Percentiles rank a stretch among this genome's conserved stretches.
These are phyloP conservation scores for Rattus rattus DNA, from an alignment of 2,113 vertebrate genomes.

Conservation along the genomic window DNA sequence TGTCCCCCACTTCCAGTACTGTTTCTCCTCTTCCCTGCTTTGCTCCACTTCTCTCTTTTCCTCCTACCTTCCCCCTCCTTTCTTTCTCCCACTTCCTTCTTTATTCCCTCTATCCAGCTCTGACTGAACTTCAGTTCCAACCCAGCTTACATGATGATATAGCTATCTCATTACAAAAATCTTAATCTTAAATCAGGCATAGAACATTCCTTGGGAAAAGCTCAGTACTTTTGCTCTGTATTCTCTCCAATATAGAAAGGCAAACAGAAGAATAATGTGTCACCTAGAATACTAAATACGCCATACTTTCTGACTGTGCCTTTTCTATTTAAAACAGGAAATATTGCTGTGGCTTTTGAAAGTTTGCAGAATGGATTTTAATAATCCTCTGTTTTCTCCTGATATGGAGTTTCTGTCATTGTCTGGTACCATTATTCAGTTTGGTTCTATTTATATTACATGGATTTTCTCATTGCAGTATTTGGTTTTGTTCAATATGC, in stretches of 20 bases:
- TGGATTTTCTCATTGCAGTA: not conserved
- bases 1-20: not conserved
- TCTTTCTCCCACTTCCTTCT: too few species aligned
- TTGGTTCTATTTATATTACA: not conserved
- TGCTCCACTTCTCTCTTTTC: too few species aligned
- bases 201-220: not conserved
- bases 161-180: not conserved
- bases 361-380: not conserved
- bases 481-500: not conserved
- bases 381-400: not conserved
- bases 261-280: not conserved
- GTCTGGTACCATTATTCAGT: not conserved
- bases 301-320: not conserved
- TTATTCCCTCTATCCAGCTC: not conserved
- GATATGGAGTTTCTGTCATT: not conserved
- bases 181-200: not conserved
- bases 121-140: slow-evolving; percentile 10
- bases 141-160: not conserved
- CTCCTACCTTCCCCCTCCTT: rapidly evolving
- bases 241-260: not conserved
- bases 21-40: not conserved
- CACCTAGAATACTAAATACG: not conserved
- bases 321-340: not conserved
- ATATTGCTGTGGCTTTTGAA: not conserved
- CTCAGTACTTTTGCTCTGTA: not conserved